A percentile compares a stretch with the other conserved stretches of the same genome.
phyloP scores from a whole-genome alignment of 2,888 invertebrate genomes.

The Helicoverpa assulta region DNA sequence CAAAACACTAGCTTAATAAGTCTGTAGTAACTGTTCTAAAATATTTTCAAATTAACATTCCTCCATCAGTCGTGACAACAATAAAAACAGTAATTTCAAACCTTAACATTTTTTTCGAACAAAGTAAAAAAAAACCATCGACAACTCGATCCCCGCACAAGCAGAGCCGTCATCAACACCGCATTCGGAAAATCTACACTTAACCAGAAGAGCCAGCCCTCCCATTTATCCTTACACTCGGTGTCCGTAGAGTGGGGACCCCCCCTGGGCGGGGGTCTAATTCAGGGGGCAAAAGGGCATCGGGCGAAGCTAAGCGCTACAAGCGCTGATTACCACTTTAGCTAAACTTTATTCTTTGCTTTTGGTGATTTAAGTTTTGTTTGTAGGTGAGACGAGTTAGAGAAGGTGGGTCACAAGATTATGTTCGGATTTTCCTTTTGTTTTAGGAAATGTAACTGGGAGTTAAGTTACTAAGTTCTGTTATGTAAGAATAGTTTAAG shows the following conservation, averaged over 20 bases:
- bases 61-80: no score
- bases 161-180: slow-evolving; percentile 88
- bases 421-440: not conserved
- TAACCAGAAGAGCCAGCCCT: slow-evolving; percentile 90
- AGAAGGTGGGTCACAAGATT: slow-evolving; percentile 42
- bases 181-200: slow-evolving; percentile 91
- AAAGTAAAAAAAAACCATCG: slow-evolving; percentile 61
- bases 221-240: slow-evolving; percentile 90
- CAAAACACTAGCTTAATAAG: no score
- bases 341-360: slow-evolving; percentile 71
- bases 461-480: not conserved
- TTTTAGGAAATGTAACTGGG: not conserved
- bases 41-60: no score
- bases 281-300: slow-evolving; percentile 86
- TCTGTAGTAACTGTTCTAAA: no score
- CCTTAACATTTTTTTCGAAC: not conserved
- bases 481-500: not conserved
- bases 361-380: slow-evolving; percentile 71
- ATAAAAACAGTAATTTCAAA: not conserved
- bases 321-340: slow-evolving; percentile 77
- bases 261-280: slow-evolving; percentile 72
- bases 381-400: slow-evolving; percentile 62
- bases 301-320: slow-evolving; percentile 80
- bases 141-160: slow-evolving; percentile 68
- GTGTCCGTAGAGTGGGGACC: slow-evolving; percentile 80